Percentiles rank a stretch among this genome's conserved stretches.
phyloP scores from a whole-genome alignment of 2,888 invertebrate genomes.

The Xanthorhoe spadicearia region DNA sequence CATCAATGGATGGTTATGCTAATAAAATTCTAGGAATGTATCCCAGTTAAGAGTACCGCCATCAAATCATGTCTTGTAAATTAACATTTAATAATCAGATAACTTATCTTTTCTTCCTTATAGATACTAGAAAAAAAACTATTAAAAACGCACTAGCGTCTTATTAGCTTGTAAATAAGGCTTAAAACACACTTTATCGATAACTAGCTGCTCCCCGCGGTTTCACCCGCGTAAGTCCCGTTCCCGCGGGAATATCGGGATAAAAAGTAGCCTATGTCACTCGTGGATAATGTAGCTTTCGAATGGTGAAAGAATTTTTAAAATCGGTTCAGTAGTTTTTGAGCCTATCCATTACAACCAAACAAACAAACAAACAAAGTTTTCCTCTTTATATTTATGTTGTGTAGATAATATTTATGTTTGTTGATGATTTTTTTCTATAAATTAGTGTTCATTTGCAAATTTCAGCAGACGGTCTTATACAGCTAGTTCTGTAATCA shows the following conservation, averaged over 20 bases:
- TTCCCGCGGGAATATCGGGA: too few species aligned
- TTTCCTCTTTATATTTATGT: too few species aligned
- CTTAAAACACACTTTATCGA: slow-evolving; percentile 9
- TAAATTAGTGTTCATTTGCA: slow-evolving; percentile 14
- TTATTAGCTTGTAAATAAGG: slow-evolving; percentile 5
- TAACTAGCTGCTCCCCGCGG: too few species aligned
- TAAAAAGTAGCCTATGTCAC: too few species aligned
- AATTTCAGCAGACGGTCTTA: slow-evolving; percentile 23
- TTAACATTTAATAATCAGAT: slow-evolving; percentile 22
- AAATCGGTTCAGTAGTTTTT: too few species aligned
- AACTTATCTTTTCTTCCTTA: slow-evolving; percentile 30
- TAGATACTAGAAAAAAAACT: slow-evolving; percentile 9
- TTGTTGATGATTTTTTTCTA: slow-evolving; percentile 17
- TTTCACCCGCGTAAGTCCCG: too few species aligned
- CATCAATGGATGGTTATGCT: too few species aligned
- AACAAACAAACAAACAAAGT: too few species aligned
- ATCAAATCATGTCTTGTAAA: slow-evolving; percentile 4
- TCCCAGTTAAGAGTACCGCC: neutral
- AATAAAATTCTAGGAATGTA: neutral
- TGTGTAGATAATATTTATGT: slow-evolving; percentile 5
- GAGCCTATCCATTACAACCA: too few species aligned
- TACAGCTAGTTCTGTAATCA: slow-evolving; percentile 30
- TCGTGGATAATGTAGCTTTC: too few species aligned
- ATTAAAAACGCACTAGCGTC: neutral
- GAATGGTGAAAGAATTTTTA: too few species aligned